Evolutionary conservation across 2,888 invertebrate species (phyloP).

Genomic region (Rhagophthalmus giganteus): DNA sequence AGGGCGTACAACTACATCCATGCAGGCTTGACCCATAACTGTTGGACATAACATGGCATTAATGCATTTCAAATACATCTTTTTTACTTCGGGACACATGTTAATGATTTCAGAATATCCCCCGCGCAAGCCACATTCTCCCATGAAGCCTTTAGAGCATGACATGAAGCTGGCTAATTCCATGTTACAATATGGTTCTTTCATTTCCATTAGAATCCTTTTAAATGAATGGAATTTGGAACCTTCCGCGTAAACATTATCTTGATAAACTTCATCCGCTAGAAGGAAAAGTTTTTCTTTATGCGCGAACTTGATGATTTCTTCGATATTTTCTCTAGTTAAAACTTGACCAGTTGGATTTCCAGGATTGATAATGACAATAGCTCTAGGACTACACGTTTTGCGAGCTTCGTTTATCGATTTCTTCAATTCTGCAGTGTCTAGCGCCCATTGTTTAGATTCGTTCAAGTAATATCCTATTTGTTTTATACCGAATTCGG

Average conservation of each 20-base stretch:
- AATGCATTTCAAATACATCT: constrained; percentile 83
- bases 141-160: constrained; percentile 93
- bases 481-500: constrained; percentile 68
- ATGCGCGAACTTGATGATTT: constrained; percentile 89
- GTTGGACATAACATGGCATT: constrained; percentile 95
- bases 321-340: constrained; percentile 84
- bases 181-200: constrained; percentile 77
- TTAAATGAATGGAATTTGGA: constrained; percentile 94
- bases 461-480: constrained; percentile 73
- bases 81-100: constrained; percentile 78
- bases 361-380: constrained; percentile 97
- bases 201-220: constrained; percentile 89
- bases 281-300: constrained; percentile 81
- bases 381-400: constrained; percentile 67
- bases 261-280: constrained; percentile 96
- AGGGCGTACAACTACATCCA: constrained; percentile 90
- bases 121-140: constrained; percentile 94
- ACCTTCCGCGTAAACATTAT: constrained; percentile 89
- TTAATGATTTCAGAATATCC: constrained; percentile 94
- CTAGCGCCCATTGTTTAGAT: constrained; percentile 67
- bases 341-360: constrained; percentile 98
- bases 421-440: constrained; percentile 62
- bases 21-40: constrained; percentile 85
- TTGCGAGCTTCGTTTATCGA: not conserved
- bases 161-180: constrained; percentile 98